Conservation (phyloP, 2,113 vertebrate genomes). For the Atrichornis clamosus region DNA sequence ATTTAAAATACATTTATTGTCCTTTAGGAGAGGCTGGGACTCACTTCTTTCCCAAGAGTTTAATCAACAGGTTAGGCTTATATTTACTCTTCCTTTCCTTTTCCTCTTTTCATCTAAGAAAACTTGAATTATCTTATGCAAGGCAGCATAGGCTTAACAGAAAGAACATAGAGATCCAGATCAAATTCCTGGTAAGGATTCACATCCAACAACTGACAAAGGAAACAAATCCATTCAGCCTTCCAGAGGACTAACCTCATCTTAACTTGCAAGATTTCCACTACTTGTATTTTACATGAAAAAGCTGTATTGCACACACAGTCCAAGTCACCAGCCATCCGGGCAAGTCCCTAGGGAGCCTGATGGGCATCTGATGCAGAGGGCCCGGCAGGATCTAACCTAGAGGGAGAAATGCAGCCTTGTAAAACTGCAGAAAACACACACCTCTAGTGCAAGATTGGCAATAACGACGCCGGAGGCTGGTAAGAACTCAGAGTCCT, state of each 20-base stretch:
- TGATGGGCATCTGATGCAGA: not conserved
- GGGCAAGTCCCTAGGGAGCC: not conserved
- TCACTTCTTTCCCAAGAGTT: not conserved
- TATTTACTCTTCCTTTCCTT: not conserved
- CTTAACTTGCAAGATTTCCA: not conserved
- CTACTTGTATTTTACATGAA: not conserved
- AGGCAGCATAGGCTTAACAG: not conserved
- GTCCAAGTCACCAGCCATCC: too few species aligned
- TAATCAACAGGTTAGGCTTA: not conserved
- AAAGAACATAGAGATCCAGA: not conserved
- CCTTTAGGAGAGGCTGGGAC: not conserved
- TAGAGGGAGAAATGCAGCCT: not conserved
- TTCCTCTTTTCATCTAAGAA: not conserved
- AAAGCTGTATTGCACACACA: not conserved
- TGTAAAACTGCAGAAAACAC: not conserved
- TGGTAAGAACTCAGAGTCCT: not conserved
- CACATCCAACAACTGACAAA: not conserved
- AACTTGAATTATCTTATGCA: not conserved
- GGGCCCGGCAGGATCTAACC: not conserved
- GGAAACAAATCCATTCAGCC: not conserved
- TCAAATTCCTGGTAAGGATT: not conserved
- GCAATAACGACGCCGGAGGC: not conserved
- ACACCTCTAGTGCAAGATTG: not conserved
- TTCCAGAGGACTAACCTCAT: not conserved
- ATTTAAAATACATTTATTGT: not conserved